phyloP scores from a whole-genome alignment of 2,888 invertebrate species.

The Furcula furcula region DNA sequence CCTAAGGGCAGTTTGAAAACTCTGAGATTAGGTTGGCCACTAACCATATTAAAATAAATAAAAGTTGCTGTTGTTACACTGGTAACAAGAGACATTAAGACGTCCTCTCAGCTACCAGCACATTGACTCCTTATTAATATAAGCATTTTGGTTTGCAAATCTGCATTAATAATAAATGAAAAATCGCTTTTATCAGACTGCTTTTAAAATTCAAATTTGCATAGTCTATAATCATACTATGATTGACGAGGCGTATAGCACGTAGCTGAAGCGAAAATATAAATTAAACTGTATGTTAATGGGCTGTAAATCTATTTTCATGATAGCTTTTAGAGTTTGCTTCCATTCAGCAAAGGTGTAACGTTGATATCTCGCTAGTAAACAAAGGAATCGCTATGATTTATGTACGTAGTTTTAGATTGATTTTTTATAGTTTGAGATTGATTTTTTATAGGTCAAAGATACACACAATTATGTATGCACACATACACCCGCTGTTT shows the following conservation, averaged over 20 bases:
- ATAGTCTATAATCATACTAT: conserved; percentile 8
- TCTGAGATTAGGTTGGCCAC: no score
- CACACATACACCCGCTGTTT: no score
- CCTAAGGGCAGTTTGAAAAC: no score
- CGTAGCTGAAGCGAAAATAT: conserved; percentile 18
- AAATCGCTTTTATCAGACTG: no score
- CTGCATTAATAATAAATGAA: no score
- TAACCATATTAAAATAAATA: no score
- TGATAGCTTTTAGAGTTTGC: conserved; percentile 26
- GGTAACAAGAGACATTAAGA: no score
- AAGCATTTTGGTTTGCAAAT: no score
- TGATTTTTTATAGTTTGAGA: conserved; percentile 11
- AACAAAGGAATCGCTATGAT: not conserved
- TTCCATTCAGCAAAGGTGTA: conserved; percentile 10
- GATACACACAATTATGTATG: no score
- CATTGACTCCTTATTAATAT: no score
- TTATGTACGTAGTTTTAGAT: not conserved
- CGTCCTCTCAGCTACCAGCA: no score
- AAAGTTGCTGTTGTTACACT: no score
- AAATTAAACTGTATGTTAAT: conserved; percentile 37
- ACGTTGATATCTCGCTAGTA: conserved; percentile 10
- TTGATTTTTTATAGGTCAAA: conserved; percentile 8
- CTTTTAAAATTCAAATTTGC: not conserved
- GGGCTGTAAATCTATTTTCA: conserved; percentile 40
- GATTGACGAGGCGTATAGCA: conserved; percentile 25